phyloP scores from a whole-genome alignment of 2,113 vertebrate genomes.

The Tautogolabrus adspersus region DNA sequence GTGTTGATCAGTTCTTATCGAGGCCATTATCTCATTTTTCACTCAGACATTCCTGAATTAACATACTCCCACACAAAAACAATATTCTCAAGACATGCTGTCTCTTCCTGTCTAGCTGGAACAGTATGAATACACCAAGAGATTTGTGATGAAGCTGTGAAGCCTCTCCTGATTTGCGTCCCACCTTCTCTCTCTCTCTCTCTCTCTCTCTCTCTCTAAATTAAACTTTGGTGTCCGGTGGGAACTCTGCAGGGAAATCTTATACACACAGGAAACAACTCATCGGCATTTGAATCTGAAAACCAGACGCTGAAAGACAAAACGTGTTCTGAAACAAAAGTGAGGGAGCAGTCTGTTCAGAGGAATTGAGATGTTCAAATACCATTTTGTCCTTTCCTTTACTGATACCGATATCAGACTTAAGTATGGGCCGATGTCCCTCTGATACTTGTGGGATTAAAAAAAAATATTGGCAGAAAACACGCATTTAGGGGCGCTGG shows the following conservation, averaged over 20 bases:
- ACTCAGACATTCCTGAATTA: slow-evolving; percentile 23
- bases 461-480: too few relatives aligned
- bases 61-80: slow-evolving; percentile 20
- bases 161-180: slow-evolving; percentile 29
- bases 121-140: slow-evolving; percentile 16
- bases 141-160: slow-evolving; percentile 28
- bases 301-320: slow-evolving; percentile 17
- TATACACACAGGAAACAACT: slow-evolving; percentile 29
- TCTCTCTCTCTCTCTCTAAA: slow-evolving; percentile 22
- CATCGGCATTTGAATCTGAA: slow-evolving; percentile 8
- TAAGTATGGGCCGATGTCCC: too few relatives aligned
- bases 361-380: background rate
- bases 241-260: slow-evolving; percentile 27
- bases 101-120: slow-evolving; percentile 1
- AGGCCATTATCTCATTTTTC: background rate
- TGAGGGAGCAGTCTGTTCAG: background rate
- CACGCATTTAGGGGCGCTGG: too few relatives aligned
- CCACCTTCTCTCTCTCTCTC: background rate
- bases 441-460: background rate
- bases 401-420: background rate
- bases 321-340: background rate
- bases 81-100: background rate
- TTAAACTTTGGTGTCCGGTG: slow-evolving; percentile 26
- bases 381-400: background rate
- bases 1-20: background rate